Conservation (phyloP, 2,888 invertebrate species). For the Ferdinandea cuprea region DNA sequence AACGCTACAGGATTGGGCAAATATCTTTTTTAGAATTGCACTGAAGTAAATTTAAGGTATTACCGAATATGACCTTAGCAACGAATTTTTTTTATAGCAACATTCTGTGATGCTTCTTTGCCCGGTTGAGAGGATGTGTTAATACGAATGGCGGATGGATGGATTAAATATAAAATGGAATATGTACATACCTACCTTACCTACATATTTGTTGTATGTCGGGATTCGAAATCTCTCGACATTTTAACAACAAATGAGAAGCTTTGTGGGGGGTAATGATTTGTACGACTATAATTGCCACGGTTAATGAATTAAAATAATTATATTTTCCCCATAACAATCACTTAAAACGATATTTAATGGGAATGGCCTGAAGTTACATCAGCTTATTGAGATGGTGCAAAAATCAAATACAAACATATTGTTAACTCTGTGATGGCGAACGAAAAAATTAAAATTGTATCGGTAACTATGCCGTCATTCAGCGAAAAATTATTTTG, state of each 20-base stretch:
- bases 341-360: constrained; percentile 43
- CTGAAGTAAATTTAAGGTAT: constrained; percentile 55
- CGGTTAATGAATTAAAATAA: constrained; percentile 63
- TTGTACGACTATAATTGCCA: constrained; percentile 52
- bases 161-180: constrained; percentile 48
- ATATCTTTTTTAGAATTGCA: constrained; percentile 59
- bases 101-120: neutral
- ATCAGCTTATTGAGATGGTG: constrained; percentile 7
- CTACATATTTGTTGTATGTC: constrained; percentile 12
- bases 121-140: constrained; percentile 23
- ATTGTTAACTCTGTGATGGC: constrained; percentile 20
- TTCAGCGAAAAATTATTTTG: no score
- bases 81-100: constrained; percentile 37
- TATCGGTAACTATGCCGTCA: neutral
- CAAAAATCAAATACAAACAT: constrained; percentile 33
- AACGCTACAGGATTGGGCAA: constrained; percentile 49
- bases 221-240: constrained; percentile 13
- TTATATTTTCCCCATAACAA: constrained; percentile 35
- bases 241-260: neutral
- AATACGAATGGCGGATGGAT: constrained; percentile 37
- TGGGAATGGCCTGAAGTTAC: neutral
- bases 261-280: constrained; percentile 1
- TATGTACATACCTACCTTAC: neutral
- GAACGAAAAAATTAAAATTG: constrained; percentile 15
- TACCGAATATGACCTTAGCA: constrained; percentile 52